Conservation (phyloP, 2,888 invertebrate genomes). For the Beris chalybata region DNA sequence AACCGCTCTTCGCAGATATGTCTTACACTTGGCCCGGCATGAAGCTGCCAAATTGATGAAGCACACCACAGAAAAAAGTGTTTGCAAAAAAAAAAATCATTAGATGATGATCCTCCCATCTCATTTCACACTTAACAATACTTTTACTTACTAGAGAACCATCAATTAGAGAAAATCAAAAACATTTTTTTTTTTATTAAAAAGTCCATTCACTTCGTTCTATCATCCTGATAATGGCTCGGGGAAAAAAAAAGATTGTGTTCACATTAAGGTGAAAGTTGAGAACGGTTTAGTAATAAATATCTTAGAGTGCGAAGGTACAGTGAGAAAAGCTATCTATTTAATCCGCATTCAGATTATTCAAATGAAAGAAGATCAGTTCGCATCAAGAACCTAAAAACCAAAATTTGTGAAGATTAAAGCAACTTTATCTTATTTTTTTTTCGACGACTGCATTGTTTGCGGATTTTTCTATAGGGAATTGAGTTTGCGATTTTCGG, state of each 20-base stretch:
- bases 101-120: no score
- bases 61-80: no score
- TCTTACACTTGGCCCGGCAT: no score
- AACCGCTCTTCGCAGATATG: no score
- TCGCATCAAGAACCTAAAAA: slow-evolving; percentile 9
- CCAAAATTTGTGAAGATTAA: slow-evolving; percentile 7
- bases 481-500: neutral
- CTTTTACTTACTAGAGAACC: neutral
- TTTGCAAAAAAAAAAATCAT: no score
- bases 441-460: neutral
- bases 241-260: slow-evolving; percentile 16
- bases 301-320: neutral
- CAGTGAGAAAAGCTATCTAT: slow-evolving; percentile 9
- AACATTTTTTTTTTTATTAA: neutral
- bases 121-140: no score
- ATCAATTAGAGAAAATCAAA: slow-evolving; percentile 21
- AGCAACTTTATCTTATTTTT: neutral
- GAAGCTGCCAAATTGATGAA: no score
- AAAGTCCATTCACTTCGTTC: slow-evolving; percentile 21
- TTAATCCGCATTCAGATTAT: slow-evolving; percentile 15
- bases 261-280: slow-evolving; percentile 24
- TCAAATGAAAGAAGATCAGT: slow-evolving; percentile 9
- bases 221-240: slow-evolving; percentile 13
- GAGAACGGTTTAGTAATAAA: slow-evolving; percentile 9
- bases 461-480: neutral